A percentile compares a stretch with the other conserved stretches of the same genome.
Evolutionary conservation across 1,140 invertebrate genomes (phyloP).

Genomic region (Anthonomus grandis): DNA sequence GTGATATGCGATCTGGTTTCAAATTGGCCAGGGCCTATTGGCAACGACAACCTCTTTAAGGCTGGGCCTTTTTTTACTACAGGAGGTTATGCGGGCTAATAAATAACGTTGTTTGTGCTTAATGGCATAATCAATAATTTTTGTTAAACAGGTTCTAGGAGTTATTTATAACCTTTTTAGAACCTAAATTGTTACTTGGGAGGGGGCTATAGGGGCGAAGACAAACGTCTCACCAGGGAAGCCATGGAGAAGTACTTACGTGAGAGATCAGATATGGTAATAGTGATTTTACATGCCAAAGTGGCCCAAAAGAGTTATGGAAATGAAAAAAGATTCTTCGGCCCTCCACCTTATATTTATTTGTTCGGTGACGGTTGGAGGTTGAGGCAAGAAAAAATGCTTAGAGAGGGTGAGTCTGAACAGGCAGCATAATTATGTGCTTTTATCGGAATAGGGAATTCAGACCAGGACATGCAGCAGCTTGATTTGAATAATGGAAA

Average conservation of each 20-base stretch:
- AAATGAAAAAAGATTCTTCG: slow-evolving; percentile 99
- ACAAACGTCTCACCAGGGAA: slow-evolving; percentile 85
- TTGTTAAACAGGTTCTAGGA: no score
- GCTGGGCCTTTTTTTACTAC: no score
- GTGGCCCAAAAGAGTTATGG: slow-evolving; percentile 99
- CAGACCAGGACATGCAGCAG: slow-evolving; percentile 98
- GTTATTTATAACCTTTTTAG: no score
- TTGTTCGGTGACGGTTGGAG: slow-evolving; percentile 97
- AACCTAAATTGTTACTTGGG: no score
- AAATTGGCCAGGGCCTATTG: no score
- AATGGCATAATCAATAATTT: no score
- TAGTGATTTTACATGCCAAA: slow-evolving; percentile 98
- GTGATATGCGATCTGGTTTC: no score
- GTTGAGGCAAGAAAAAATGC: slow-evolving; percentile 85
- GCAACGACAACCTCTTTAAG: no score
- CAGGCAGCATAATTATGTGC: slow-evolving; percentile 91
- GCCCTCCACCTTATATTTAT: slow-evolving; percentile 99
- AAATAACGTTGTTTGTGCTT: no score
- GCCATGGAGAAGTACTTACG: slow-evolving; percentile 95
- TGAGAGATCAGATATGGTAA: slow-evolving; percentile 91
- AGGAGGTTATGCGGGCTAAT: no score
- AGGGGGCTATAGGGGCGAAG: slow-evolving; percentile 71
- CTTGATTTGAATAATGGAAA: slow-evolving; percentile 92
- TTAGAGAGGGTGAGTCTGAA: slow-evolving; percentile 83
- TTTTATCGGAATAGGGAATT: slow-evolving; percentile 98